A percentile compares a stretch with the other conserved stretches of the same genome.
These are phyloP conservation scores for Cyanistes caeruleus DNA, from an alignment of 2,113 vertebrate species.

Conservation along the genomic window DNA sequence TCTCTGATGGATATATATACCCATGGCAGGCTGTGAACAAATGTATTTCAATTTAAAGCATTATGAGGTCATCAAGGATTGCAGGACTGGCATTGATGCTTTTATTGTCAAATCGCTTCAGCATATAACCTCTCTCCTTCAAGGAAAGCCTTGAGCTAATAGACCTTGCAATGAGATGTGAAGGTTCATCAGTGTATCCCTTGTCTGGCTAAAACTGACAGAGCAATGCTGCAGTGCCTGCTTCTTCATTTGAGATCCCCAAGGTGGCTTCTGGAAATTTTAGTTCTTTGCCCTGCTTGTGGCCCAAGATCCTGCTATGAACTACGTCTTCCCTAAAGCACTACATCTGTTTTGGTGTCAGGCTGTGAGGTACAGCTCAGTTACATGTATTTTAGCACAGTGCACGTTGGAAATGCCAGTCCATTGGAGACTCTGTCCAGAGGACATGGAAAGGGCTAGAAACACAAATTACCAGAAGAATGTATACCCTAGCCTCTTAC, in stretches of 20 bases:
- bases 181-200: background rate
- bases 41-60: conserved; percentile 26
- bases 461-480: background rate
- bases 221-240: background rate
- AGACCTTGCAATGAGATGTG: background rate
- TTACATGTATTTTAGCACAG: background rate
- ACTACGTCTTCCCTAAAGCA: background rate
- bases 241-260: background rate
- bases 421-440: background rate
- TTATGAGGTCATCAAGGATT: conserved; percentile 15
- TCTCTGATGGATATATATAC: background rate
- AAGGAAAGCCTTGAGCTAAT: background rate
- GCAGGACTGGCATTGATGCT: background rate
- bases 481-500: background rate
- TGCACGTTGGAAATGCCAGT: background rate
- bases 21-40: background rate
- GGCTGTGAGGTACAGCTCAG: background rate
- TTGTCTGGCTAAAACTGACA: background rate
- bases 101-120: background rate
- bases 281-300: background rate
- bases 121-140: background rate
- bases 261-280: background rate
- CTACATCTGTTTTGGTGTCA: background rate
- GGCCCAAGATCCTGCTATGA: background rate
- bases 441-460: background rate